phyloP scores from a whole-genome alignment of 2,797 vertebrate species.

The Cetoscarus ocellatus region DNA sequence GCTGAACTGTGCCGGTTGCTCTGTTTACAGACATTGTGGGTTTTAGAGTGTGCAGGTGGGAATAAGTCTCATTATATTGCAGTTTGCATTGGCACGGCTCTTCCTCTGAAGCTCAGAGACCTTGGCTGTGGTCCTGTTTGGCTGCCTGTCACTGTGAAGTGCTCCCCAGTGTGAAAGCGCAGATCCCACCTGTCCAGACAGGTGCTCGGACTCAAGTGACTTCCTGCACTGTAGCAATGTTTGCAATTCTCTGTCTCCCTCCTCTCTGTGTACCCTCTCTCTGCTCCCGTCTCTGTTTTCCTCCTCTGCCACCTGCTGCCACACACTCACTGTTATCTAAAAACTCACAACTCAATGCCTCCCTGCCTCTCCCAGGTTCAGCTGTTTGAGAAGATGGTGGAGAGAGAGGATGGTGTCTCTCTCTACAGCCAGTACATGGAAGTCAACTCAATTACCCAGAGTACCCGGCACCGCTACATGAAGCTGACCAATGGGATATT shows the following conservation, averaged over 20 bases:
- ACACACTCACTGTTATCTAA: conserved; percentile 5
- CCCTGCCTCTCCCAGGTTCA: conserved; percentile 77
- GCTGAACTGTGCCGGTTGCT: conserved; percentile 40
- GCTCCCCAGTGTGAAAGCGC: conserved; percentile 73
- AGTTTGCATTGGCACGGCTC: conserved; percentile 71
- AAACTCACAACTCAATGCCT: conserved; percentile 17
- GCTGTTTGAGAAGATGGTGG: conserved; percentile 85
- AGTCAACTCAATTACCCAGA: conserved; percentile 76
- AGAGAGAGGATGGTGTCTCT: conserved; percentile 52
- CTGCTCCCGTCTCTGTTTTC: conserved; percentile 27
- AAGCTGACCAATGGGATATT: conserved; percentile 87
- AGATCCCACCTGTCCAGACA: conserved; percentile 81
- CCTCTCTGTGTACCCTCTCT: conserved; percentile 33
- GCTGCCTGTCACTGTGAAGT: conserved; percentile 76
- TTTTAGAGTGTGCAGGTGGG: conserved; percentile 70
- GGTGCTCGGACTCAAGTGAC: conserved; percentile 72
- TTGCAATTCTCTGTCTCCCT: conserved; percentile 37
- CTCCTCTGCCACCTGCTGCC: conserved; percentile 26
- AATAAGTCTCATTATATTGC: conserved; percentile 76
- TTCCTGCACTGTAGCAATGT: conserved; percentile 72
- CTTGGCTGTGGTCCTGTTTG: conserved; percentile 73
- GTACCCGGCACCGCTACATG: conserved; percentile 77
- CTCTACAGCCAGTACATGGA: conserved; percentile 81
- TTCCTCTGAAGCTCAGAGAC: conserved; percentile 53
- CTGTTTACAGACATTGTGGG: conserved; percentile 63